Percentiles rank a stretch among this genome's conserved stretches.
Conservation (phyloP, 1,140 invertebrate species). For the Orussus abietinus region DNA sequence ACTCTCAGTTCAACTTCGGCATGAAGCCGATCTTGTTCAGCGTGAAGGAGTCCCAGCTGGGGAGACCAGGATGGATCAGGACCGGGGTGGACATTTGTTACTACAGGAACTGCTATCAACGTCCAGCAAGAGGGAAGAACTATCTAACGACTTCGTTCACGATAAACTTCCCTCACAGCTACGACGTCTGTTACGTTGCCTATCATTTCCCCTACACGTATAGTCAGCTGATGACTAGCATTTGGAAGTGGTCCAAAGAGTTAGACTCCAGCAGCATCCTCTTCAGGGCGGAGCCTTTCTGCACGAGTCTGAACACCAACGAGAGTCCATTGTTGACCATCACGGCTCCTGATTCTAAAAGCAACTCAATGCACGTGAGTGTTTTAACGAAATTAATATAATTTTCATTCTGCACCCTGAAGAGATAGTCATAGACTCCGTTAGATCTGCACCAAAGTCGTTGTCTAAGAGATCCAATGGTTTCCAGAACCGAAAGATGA, state of each 20-base stretch:
- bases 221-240: slow-evolving; percentile 67
- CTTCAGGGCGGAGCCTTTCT: slow-evolving; percentile 65
- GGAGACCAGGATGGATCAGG: slow-evolving; percentile 69
- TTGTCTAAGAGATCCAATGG: no score
- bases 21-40: slow-evolving; percentile 92
- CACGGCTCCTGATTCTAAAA: slow-evolving; percentile 61
- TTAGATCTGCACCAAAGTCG: no score
- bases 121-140: slow-evolving; percentile 55
- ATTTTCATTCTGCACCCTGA: no score
- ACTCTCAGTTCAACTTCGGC: slow-evolving; percentile 87
- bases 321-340: slow-evolving; percentile 77
- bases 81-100: slow-evolving; percentile 78
- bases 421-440: no score
- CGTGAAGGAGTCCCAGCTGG: slow-evolving; percentile 65
- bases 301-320: slow-evolving; percentile 72
- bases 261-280: slow-evolving; percentile 43
- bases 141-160: slow-evolving; percentile 82
- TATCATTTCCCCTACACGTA: slow-evolving; percentile 92
- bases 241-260: slow-evolving; percentile 60
- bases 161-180: slow-evolving; percentile 71
- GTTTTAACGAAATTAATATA: no score
- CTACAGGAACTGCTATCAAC: slow-evolving; percentile 68
- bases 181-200: slow-evolving; percentile 84
- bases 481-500: slow-evolving; percentile 61
- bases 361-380: slow-evolving; percentile 58